Percentiles rank a stretch among this genome's conserved stretches.
Conservation (phyloP, 2,113 vertebrate genomes). For the Tragulus kanchil region DNA sequence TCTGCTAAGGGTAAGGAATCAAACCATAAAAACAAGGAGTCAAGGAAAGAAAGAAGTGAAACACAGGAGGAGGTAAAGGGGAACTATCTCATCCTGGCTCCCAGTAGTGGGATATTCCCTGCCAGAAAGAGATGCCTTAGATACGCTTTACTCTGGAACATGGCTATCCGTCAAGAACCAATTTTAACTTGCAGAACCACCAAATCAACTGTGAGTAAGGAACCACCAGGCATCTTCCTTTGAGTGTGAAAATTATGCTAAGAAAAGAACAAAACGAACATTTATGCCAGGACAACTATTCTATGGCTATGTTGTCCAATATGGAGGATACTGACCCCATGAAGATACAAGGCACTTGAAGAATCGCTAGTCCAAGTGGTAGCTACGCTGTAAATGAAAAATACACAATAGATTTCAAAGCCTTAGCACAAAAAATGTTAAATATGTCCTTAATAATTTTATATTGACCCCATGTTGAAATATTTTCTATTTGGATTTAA, state of each 20-base stretch:
- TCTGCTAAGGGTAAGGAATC: background rate
- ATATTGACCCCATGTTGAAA: background rate
- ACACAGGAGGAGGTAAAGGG: background rate
- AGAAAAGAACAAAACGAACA: background rate
- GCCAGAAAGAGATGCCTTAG: background rate
- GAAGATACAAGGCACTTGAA: accelerated
- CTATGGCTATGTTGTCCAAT: background rate
- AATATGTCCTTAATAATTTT: background rate
- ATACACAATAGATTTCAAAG: background rate
- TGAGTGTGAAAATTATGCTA: background rate
- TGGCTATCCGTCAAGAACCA: background rate
- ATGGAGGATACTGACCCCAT: accelerated
- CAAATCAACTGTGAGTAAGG: background rate
- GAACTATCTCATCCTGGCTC: background rate
- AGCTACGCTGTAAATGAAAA: background rate
- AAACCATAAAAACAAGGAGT: background rate
- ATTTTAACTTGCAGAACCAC: background rate
- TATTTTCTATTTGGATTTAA: background rate
- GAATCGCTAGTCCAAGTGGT: accelerated
- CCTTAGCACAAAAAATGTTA: background rate
- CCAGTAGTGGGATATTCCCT: background rate
- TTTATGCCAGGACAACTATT: background rate
- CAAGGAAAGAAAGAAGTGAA: background rate
- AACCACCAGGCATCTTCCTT: background rate
- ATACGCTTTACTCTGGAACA: background rate